Evolutionary conservation across 2,113 vertebrate genomes (phyloP), one percentile per base, ranked within the genome.

Genomic region (Origma solitaria): DNA sequence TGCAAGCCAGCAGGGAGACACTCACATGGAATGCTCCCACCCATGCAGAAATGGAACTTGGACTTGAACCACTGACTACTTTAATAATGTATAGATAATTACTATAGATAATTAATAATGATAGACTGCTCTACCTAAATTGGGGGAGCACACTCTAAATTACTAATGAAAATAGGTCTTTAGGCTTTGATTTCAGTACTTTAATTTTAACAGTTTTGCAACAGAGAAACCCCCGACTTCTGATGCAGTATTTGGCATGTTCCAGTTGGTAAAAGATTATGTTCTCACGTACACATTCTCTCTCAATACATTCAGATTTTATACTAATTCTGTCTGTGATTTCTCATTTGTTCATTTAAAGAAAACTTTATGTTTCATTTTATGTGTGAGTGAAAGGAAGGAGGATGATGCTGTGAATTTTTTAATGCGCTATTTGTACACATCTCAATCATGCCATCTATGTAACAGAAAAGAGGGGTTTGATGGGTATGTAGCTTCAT

Each of bases 31-130:
- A 30, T 28, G 4, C 6, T 76, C 24, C 24, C 30, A 64, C 15
- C 2, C 13, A 9, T 35, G 23, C 1, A 2, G 35, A 68, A 47
- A 27, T 2, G 3, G 25, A 81, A 18, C 18, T 49, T 9, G 3
- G 58, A 24, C 20, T 31, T 49, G 45, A 70, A 53, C 13, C 8
- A 73, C 22, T 79, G 20, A 35, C 15, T 24, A 7, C 31, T n/a
- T n/a, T n/a, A n/a, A n/a, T n/a, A n/a, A n/a, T n/a, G n/a, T n/a
- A n/a, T n/a, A n/a, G n/a, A n/a, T n/a, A n/a, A n/a, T n/a, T n/a
- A n/a, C n/a, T n/a, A n/a, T n/a, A n/a, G n/a, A n/a, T n/a, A n/a
- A n/a, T n/a, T 10, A 60, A 64, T 37, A 65, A 23, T 72, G 44
- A 44, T 33, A 72, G 31, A 72, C 7, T 57, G 25, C 10, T 72